These are phyloP conservation scores for Drosophila murphyi DNA, from an alignment of 1,140 invertebrate species.

Conservation along the genomic window DNA sequence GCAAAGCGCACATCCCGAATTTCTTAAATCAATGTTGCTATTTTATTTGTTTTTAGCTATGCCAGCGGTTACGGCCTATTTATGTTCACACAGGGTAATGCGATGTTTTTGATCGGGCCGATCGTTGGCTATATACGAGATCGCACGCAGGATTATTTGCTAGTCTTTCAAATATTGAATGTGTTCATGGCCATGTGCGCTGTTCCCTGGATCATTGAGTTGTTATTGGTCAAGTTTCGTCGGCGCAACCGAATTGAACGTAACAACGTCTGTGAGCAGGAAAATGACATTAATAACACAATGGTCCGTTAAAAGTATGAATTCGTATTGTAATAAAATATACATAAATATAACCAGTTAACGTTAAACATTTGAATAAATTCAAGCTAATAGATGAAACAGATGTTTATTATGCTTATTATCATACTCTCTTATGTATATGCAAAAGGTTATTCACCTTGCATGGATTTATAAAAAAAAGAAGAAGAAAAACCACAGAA, in stretches of 20 bases:
- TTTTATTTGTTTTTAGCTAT: slow-evolving; percentile 74
- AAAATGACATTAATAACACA: slow-evolving; percentile 25
- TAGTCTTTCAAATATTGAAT: slow-evolving; percentile 82
- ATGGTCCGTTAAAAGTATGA: slow-evolving; percentile 35
- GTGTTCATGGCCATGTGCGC: slow-evolving; percentile 81
- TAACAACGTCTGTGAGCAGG: slow-evolving; percentile 61
- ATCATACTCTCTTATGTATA: too few species aligned
- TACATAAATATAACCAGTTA: too few species aligned
- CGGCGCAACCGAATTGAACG: slow-evolving; percentile 62
- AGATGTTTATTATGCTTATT: too few species aligned
- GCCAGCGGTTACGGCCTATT: slow-evolving; percentile 88
- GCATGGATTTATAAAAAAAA: not conserved
- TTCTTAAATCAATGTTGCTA: not conserved
- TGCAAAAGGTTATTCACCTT: too few species aligned
- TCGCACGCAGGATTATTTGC: slow-evolving; percentile 69
- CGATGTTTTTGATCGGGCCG: slow-evolving; percentile 76
- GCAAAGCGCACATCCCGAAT: not conserved
- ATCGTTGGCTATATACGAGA: slow-evolving; percentile 81
- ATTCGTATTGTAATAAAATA: not conserved
- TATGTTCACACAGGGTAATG: slow-evolving; percentile 86
- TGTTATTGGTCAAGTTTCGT: slow-evolving; percentile 70
- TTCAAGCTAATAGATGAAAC: not conserved
- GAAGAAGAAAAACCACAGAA: not conserved
- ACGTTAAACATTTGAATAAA: too few species aligned
- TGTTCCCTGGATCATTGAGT: slow-evolving; percentile 76